Evolutionary conservation across 2,113 vertebrate genomes (phyloP).

Genomic region (Pedionomus torquatus): DNA sequence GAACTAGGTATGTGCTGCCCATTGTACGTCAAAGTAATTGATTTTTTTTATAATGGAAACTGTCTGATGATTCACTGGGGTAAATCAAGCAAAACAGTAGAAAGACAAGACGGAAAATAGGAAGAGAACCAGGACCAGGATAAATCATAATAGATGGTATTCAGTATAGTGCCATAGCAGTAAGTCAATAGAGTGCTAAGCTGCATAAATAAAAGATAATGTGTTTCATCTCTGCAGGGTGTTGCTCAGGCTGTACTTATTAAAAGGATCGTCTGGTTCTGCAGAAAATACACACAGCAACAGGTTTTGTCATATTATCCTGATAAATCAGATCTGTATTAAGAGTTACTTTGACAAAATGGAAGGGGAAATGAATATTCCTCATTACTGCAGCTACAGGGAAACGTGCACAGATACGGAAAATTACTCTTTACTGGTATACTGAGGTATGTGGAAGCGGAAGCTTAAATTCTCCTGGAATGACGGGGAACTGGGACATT

Average conservation of each 20-base stretch:
- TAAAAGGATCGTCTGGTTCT: neutral
- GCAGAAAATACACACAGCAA: constrained; percentile 25
- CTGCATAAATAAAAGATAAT: constrained; percentile 36
- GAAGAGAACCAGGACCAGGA: neutral
- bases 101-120: neutral
- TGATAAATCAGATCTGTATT: neutral
- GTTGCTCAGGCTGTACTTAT: neutral
- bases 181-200: constrained; percentile 19
- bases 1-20: constrained; percentile 1
- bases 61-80: neutral
- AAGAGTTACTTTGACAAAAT: neutral
- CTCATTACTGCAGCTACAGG: neutral
- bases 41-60: constrained; percentile 35
- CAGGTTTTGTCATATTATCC: neutral
- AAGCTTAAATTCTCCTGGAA: constrained; percentile 25
- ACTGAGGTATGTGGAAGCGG: neutral
- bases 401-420: neutral
- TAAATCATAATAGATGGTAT: neutral
- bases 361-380: neutral
- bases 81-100: constrained; percentile 31
- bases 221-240: constrained; percentile 30
- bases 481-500: neutral
- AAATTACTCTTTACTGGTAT: neutral
- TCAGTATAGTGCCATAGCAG: neutral
- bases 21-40: constrained; percentile 18